Evolutionary conservation across 1,140 invertebrate species (phyloP), one percentile per base, ranked within the genome.

Genomic region (Amyelois transitella): DNA sequence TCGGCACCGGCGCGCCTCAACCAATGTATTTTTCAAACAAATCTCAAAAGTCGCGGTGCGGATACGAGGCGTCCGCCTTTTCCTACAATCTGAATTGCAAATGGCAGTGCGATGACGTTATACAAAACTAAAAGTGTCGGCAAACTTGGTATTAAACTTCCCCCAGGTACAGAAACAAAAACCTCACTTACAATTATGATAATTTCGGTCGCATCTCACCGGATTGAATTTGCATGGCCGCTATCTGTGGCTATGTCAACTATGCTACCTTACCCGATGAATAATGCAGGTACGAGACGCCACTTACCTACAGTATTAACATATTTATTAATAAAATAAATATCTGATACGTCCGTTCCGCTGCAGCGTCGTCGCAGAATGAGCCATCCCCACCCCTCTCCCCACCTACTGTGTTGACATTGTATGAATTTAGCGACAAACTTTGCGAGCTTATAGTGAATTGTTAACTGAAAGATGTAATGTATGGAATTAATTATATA

Each of bases 281-380:
- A 87, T 87, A 76, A 87, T 87, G 84, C 77, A 87, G 62, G 21
- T 51, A 57, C 64, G 62, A 58, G 45, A 43, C 59, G 79, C 76
- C 69, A 87, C 84, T 85, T 85, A 87, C 81, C 80, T 81, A 62
- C 56, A 49, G 61, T 63, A 87, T 87, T 87, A 85, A 85, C 83
- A 87, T 87, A 87, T 85, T 87, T 86, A 86, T 86, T 86, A 86
- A 87, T 87, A 85, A 85, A 81, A 86, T 86, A 87, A 85, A 85
- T 85, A 81, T 67, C 69, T 76, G 76, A 38, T 14, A 75, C 78
- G 80, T 75, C 77, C 72, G 75, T 70, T 51, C 55, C 44, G 51
- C 58, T 61, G 12, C 68, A 60, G 60, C 62, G 62, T 53, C 71
- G 2, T 10, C 53, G 47, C 38, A 48, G 75, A 81, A 68, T 80